Evolutionary conservation across 2,113 vertebrate species (phyloP).

Genomic region (Pluvianellus socialis): DNA sequence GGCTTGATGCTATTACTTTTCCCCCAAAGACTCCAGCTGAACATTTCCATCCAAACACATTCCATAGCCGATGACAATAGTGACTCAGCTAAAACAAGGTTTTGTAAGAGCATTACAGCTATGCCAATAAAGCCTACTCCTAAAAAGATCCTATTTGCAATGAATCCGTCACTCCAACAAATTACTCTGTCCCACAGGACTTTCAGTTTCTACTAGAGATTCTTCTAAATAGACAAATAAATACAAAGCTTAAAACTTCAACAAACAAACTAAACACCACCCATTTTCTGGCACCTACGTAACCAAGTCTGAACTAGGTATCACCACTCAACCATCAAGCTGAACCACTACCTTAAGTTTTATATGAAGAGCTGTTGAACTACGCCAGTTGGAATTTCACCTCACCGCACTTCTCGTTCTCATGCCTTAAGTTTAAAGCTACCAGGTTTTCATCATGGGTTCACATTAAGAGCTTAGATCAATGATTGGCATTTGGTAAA

Average conservation of each 20-base stretch:
- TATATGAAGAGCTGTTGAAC: neutral
- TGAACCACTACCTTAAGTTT: neutral
- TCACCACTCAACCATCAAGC: neutral
- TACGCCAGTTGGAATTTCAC: neutral
- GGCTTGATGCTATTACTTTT: neutral
- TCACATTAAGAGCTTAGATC: neutral
- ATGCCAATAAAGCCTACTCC: neutral
- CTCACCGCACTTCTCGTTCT: neutral
- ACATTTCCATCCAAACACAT: slow-evolving; percentile 15
- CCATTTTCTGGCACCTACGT: neutral
- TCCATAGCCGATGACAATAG: slow-evolving; percentile 32
- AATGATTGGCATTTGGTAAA: neutral
- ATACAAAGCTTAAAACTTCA: neutral
- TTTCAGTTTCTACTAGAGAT: neutral
- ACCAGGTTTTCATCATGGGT: neutral
- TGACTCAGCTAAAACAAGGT: slow-evolving; percentile 68
- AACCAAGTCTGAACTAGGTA: neutral
- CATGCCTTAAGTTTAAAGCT: neutral
- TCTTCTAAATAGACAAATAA: neutral
- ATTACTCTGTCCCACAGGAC: neutral
- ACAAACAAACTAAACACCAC: neutral
- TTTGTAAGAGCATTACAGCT: slow-evolving; percentile 7
- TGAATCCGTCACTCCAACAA: neutral
- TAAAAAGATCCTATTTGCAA: neutral
- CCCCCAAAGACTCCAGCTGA: slow-evolving; percentile 5